These are phyloP conservation scores for Clarias batrachus DNA, from an alignment of 2,113 vertebrate genomes.

Conservation along the genomic window DNA sequence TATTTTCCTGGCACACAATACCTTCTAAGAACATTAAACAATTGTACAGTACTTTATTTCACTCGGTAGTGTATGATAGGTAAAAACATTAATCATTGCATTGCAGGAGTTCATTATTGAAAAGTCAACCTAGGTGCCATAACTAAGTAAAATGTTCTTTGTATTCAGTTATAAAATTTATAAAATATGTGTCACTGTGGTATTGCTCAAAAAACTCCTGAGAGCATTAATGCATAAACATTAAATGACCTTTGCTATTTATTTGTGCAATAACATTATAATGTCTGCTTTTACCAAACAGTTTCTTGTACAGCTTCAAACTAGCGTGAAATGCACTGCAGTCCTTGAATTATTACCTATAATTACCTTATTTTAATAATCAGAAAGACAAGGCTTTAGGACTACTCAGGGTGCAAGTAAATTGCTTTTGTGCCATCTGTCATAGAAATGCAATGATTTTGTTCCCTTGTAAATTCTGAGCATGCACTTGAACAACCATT, in stretches of 20 bases:
- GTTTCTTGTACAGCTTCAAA: background rate
- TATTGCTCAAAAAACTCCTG: background rate
- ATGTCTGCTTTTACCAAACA: slow-evolving; percentile 2
- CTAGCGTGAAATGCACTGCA: background rate
- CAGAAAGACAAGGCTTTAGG: slow-evolving; percentile 3
- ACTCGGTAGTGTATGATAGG: background rate
- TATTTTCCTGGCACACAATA: background rate
- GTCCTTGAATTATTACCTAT: slow-evolving; percentile 12
- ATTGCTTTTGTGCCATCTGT: slow-evolving; percentile 15
- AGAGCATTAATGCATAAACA: background rate
- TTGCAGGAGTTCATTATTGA: background rate
- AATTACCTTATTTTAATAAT: slow-evolving; percentile 7
- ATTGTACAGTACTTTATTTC: background rate
- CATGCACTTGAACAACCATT: slow-evolving; percentile 6
- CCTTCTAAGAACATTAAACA: background rate
- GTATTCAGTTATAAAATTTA: background rate
- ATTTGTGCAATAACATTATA: background rate
- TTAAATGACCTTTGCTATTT: background rate
- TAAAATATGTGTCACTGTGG: background rate
- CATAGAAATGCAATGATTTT: background rate
- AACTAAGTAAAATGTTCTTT: background rate
- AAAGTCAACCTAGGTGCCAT: background rate
- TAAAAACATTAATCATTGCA: background rate
- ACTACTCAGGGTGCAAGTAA: background rate
- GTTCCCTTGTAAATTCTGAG: slow-evolving; percentile 23